Evolutionary conservation across 2,113 vertebrate species (phyloP).

Genomic region (Pollimyrus isidori): DNA sequence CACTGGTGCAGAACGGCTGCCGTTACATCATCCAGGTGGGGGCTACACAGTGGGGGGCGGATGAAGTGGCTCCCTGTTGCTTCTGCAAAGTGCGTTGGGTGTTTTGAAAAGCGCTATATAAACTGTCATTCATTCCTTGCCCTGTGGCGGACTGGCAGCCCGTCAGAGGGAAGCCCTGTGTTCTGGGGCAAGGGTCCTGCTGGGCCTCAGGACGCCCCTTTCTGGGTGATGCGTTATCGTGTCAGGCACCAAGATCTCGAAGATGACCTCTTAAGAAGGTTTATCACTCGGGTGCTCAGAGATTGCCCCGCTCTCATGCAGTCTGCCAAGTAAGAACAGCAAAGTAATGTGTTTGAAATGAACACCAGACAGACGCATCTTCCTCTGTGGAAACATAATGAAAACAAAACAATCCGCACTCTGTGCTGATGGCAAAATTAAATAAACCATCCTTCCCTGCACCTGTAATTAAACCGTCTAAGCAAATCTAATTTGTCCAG

Average conservation of each 20-base stretch:
- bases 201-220: neutral
- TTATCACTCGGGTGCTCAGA: neutral
- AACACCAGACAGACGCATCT: neutral
- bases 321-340: neutral
- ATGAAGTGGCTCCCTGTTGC: neutral
- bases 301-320: neutral
- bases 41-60: neutral
- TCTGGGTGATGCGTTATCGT: neutral
- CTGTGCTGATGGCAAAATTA: neutral
- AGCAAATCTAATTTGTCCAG: neutral
- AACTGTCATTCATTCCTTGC: neutral
- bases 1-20: neutral
- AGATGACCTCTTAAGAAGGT: neutral
- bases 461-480: neutral
- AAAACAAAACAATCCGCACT: neutral
- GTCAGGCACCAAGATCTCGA: neutral
- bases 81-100: neutral
- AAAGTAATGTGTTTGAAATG: neutral
- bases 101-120: neutral
- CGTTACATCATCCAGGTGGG: neutral
- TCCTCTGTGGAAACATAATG: neutral
- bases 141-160: neutral
- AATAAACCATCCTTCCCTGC: neutral
- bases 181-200: neutral
- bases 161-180: neutral